A percentile compares a stretch with the other conserved stretches of the same genome.
These are phyloP conservation scores for Drosophila sordidula DNA, from an alignment of 2,888 invertebrate genomes.

Conservation along the genomic window DNA sequence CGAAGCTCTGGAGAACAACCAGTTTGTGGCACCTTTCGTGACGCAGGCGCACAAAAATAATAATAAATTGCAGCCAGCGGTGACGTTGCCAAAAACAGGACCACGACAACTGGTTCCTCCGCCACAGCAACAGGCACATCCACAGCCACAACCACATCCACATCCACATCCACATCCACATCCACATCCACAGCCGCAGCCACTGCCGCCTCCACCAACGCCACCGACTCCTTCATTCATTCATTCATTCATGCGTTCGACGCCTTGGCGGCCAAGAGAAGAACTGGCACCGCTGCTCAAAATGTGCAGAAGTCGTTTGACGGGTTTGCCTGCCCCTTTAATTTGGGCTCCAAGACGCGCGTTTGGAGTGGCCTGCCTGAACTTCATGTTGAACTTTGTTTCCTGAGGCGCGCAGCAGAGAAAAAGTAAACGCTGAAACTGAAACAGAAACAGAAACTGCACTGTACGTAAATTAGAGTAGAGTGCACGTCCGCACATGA, in stretches of 20 bases:
- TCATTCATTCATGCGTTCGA: constrained; percentile 68
- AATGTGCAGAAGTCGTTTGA: constrained; percentile 79
- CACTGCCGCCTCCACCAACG: constrained; percentile 37
- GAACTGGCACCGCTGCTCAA: constrained; percentile 63
- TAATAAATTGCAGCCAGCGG: constrained; percentile 70
- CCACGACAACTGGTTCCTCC: constrained; percentile 60
- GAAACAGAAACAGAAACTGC: constrained; percentile 36
- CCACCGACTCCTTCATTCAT: constrained; percentile 45
- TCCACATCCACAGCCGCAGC: constrained; percentile 15
- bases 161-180: constrained; percentile 10
- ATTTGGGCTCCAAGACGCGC: constrained; percentile 48
- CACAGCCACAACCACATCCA: constrained; percentile 17
- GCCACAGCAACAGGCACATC: constrained; percentile 25
- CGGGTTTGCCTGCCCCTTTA: constrained; percentile 62
- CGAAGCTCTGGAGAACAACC: constrained; percentile 38
- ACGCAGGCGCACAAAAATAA: constrained; percentile 67
- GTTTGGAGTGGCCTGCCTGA: constrained; percentile 32
- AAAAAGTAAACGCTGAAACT: constrained; percentile 3
- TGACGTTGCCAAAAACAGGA: constrained; percentile 79
- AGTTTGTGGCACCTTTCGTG: constrained; percentile 63
- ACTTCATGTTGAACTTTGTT: constrained; percentile 47
- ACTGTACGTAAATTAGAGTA: constrained; percentile 49
- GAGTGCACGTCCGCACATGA: constrained; percentile 9
- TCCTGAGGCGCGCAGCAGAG: constrained; percentile 37
- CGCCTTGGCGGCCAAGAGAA: constrained; percentile 41